These are phyloP conservation scores for Dipodomys spectabilis DNA, from an alignment of 2,113 vertebrate species.

Conservation along the genomic window DNA sequence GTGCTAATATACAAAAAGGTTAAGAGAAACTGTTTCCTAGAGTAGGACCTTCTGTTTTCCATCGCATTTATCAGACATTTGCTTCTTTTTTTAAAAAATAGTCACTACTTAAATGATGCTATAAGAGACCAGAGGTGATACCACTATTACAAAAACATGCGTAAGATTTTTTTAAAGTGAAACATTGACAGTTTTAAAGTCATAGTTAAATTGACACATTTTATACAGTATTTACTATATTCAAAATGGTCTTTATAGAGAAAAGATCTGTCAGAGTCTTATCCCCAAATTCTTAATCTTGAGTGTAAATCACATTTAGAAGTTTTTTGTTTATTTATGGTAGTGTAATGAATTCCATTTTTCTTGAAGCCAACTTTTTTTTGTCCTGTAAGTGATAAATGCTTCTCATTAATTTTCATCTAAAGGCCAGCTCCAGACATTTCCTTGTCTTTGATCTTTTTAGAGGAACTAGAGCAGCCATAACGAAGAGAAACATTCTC, in stretches of 20 bases:
- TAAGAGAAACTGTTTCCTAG: neutral
- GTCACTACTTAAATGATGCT: neutral
- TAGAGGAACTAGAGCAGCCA: neutral
- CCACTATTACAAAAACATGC: neutral
- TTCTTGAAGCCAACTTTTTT: slow-evolving; percentile 22
- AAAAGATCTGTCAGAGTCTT: neutral
- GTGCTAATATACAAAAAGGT: neutral
- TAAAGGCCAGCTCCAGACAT: neutral
- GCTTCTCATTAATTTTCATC: slow-evolving; percentile 34
- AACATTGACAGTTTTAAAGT: slow-evolving; percentile 26
- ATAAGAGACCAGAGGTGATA: neutral
- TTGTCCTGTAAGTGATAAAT: slow-evolving; percentile 33
- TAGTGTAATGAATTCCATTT: neutral
- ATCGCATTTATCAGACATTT: neutral
- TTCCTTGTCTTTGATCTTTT: slow-evolving; percentile 26
- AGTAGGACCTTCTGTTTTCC: neutral
- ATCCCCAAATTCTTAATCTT: neutral
- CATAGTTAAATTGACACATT: neutral
- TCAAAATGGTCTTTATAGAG: neutral
- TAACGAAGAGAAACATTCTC: slow-evolving; percentile 29
- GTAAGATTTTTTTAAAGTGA: neutral
- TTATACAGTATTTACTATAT: neutral
- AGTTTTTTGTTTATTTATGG: neutral
- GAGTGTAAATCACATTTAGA: neutral
- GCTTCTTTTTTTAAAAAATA: neutral